Base-by-base conservation (phyloP, 2,888 invertebrate species). In the Nebria salina region DNA sequence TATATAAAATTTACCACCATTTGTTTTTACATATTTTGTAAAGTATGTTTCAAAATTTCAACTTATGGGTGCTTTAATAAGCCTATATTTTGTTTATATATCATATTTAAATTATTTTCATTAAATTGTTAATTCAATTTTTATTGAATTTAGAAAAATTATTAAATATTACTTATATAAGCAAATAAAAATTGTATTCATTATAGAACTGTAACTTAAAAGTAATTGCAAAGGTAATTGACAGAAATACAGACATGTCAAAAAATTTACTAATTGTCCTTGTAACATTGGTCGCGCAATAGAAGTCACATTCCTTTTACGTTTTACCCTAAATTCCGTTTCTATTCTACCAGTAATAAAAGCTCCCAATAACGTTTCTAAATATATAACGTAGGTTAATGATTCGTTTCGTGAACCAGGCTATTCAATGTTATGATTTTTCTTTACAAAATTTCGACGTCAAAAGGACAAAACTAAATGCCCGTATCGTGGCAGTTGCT, bases 381-480 rank as follows among this genome's bases (percentile, higher is more conserved):
- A 54, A 54, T 54, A 54, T 54, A 54, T 54, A 54, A 54, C 13
- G 54, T 13, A 54, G 54, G 54, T 54, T 54, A 54, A 54, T 54
- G 54, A 54, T 54, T 54, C 54, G 54, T 54, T 54, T 54, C 54
- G 54, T 54, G 54, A 54, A 54, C 11, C 70, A 70, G 6, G 25
- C 25, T 70, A 70, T 70, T 70, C 4, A 70, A 34, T 25, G 70
- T 34, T 70, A 70, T 34, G 70, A 70, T 70, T 70, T 34, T 70
- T 26, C 70, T 25, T 70, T 34, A 25, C 70, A 25, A 11, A 70
- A 70, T 26, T 25, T 70, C 2, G 11, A 70, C 20, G 70, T 70
- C 70, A 70, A 70, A 68, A 70, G 70, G 70, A 70, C 25, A 70
- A 70, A 70, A 70, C 70, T 70, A 70, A 20, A 70, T 70, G 13